These are phyloP conservation scores for Paraescarpia echinospica DNA, from an alignment of 1,140 invertebrate species.

Conservation along the genomic window DNA sequence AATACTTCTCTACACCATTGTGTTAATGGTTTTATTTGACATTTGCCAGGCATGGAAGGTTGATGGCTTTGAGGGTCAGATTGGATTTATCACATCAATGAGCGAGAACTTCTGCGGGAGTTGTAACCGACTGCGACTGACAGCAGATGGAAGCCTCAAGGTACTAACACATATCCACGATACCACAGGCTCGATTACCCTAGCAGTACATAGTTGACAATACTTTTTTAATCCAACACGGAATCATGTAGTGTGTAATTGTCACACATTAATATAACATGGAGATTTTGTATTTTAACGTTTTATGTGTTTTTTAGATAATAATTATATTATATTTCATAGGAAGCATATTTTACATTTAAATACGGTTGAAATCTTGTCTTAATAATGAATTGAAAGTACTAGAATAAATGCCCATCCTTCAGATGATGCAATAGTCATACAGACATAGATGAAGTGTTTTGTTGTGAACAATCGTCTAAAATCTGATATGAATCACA, in stretches of 20 bases:
- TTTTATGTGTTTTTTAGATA: neutral
- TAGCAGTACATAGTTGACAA: no score
- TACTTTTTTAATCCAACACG: neutral
- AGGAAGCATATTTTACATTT: neutral
- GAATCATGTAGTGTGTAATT: neutral
- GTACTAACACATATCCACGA: slow-evolving; percentile 47
- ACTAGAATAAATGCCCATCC: no score
- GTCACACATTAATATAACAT: neutral
- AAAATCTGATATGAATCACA: no score
- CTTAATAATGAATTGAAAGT: no score
- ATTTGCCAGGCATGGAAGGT: slow-evolving; percentile 76
- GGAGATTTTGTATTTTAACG: neutral
- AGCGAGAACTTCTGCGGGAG: slow-evolving; percentile 71
- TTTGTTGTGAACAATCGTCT: no score
- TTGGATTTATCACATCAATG: slow-evolving; percentile 99
- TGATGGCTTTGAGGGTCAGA: slow-evolving; percentile 77
- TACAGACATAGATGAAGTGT: no score
- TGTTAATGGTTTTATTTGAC: neutral
- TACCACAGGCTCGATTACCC: neutral
- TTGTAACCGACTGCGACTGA: slow-evolving; percentile 85
- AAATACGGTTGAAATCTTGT: no score
- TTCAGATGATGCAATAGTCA: no score
- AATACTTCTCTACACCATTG: neutral
- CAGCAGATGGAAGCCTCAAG: slow-evolving; percentile 98
- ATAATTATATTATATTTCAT: neutral